These are phyloP conservation scores for Crypturellus tataupa DNA, from an alignment of 2,797 vertebrate species.

Conservation along the genomic window DNA sequence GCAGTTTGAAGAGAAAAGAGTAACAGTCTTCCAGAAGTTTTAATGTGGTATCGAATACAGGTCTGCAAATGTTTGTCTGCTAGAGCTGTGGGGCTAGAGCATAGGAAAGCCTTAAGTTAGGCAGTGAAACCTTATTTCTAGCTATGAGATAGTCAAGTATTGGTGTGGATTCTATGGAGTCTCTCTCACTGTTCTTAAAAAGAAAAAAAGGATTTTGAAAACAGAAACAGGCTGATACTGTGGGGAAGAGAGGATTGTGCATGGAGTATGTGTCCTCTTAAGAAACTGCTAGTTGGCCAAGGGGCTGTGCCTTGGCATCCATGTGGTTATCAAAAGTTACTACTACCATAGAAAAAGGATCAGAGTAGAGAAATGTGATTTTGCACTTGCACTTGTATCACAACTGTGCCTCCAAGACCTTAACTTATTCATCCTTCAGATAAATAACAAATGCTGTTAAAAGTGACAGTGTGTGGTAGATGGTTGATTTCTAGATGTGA, in stretches of 20 bases:
- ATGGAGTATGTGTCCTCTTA: not conserved
- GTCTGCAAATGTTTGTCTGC: accelerated
- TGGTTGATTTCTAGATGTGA: slow-evolving; percentile 12
- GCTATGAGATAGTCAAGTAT: not conserved
- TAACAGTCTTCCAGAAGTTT: not conserved
- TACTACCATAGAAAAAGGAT: not conserved
- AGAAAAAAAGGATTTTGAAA: not conserved
- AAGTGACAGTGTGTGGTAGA: slow-evolving; percentile 27
- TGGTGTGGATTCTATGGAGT: not conserved
- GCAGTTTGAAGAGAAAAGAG: not conserved
- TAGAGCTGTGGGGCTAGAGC: not conserved
- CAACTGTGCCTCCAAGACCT: not conserved
- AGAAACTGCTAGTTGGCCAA: not conserved
- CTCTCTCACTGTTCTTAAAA: not conserved
- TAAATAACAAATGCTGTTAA: not conserved
- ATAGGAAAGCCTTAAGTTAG: not conserved
- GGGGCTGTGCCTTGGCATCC: not conserved
- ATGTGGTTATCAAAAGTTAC: not conserved
- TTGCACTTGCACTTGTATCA: not conserved
- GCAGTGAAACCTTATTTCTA: not conserved
- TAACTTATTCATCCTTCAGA: slow-evolving; percentile 3
- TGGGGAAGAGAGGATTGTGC: not conserved
- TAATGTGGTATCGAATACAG: accelerated
- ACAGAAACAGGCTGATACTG: not conserved
- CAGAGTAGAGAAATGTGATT: not conserved